Base-by-base conservation (phyloP, 2,888 invertebrate genomes). In the Pandemis corylana region DNA sequence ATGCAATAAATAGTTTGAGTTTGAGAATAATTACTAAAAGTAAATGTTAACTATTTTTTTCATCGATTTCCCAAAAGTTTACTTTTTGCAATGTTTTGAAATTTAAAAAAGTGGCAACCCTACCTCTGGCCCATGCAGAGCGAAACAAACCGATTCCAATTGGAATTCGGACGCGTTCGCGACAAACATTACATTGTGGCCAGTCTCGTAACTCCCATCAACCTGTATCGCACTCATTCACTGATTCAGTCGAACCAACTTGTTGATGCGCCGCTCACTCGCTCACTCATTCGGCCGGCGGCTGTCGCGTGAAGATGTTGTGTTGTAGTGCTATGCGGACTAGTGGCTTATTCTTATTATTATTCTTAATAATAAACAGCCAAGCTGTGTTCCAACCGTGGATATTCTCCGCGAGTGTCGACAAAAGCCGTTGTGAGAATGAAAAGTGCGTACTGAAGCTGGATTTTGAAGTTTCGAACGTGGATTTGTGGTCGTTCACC, bases 281-380 rank as follows among this genome's bases (percentile, higher is more conserved):
- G 71, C 71, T 79, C 76, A 76, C 71, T 73, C 77, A 77, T 78
- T 80, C 78, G 76, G 77, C 78, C 76, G 76, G 78, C 78, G 77
- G 81, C 78, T 4, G n/a, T 20, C 69, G 72, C 68, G 80, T 77
- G 79, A 86, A 81, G 81, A 93, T 93, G 93, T 92, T 90, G 82
- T 75, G 77, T 76, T 87, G 85, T 86, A 74, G 79, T 75, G 76
- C 76, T 41, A 84, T 86, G 89, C 92, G 93, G 94, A 93, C 93
- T 93, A 94, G 88, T 85, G 86, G 89, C 79, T 82, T 93, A 84
- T 91, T 93, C 82, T 81, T 94, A 76, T 86, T 93, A 78, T 89
- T 93, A 88, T 92, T 93, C 85, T 89, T 91, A 87, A 87, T 91
- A 88, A 83, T 83, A 83, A 86, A 87, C 84, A 84, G 88, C 71